Percentiles rank a stretch among this genome's conserved stretches.
Evolutionary conservation across 2,888 invertebrate species (phyloP).

Genomic region (Drosophila crucigera): DNA sequence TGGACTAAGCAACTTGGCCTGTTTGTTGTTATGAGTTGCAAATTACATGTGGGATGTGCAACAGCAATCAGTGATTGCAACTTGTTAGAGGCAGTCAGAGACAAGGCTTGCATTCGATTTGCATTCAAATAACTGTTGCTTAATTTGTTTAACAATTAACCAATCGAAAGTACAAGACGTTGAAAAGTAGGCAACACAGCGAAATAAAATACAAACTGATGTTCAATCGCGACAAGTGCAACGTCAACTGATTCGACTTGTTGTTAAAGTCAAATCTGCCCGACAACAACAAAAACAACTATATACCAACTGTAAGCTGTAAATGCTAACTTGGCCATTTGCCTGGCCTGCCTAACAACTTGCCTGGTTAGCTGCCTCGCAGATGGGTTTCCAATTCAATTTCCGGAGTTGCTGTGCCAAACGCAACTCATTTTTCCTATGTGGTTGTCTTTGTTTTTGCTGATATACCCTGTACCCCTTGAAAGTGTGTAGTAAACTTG

Average conservation of each 20-base stretch:
- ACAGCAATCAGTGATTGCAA: slow-evolving; percentile 55
- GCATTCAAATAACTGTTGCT: slow-evolving; percentile 53
- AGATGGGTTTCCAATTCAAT: slow-evolving; percentile 63
- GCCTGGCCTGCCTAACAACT: slow-evolving; percentile 30
- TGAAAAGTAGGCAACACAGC: slow-evolving; percentile 70
- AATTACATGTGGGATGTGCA: slow-evolving; percentile 78
- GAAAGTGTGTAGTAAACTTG: not conserved
- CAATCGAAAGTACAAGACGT: slow-evolving; percentile 71
- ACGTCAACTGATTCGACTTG: slow-evolving; percentile 53
- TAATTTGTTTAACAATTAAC: slow-evolving; percentile 82
- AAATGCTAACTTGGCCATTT: slow-evolving; percentile 24
- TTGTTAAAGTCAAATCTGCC: slow-evolving; percentile 28
- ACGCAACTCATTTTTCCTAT: slow-evolving; percentile 63
- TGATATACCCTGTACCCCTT: not conserved
- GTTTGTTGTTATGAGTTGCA: slow-evolving; percentile 52
- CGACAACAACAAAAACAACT: slow-evolving; percentile 16
- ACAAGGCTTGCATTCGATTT: slow-evolving; percentile 59
- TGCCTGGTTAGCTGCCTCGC: slow-evolving; percentile 56
- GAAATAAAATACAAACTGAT: slow-evolving; percentile 36
- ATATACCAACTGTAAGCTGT: slow-evolving; percentile 50
- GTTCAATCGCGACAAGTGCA: slow-evolving; percentile 71
- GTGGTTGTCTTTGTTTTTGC: slow-evolving; percentile 18
- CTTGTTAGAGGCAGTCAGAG: slow-evolving; percentile 50
- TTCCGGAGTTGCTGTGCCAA: slow-evolving; percentile 23
- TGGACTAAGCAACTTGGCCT: slow-evolving; percentile 48